Base-by-base conservation (phyloP, 2,113 vertebrate genomes). In the Tapirus terrestris region DNA sequence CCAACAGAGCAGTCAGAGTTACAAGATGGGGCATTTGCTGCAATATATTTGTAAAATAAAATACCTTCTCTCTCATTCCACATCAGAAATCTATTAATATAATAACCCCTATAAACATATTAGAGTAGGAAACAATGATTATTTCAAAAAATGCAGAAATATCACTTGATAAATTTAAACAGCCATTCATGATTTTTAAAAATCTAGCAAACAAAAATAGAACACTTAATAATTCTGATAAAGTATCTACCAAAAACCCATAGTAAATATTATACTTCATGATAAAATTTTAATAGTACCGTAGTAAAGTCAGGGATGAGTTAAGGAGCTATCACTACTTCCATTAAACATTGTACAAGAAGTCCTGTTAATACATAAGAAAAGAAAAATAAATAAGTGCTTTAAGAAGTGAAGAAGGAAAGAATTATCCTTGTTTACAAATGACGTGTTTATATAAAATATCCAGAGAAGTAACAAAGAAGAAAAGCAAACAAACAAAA, bases 11-110 rank as follows among this genome's bases (percentile, higher is more conserved):
- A 61, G 65, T 81, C 48, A 91, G 2, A 77, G 10, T 45, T 77
- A 36, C 8, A 72, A 14, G 21, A 43, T 17, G 23, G 3, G 4
- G 18, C 25, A 43, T 63, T 63, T n/a, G 18, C 7, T 56, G 2
- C 33, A 84, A 67, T 45, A 82, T 27, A 83, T 45, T 68, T 95
- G 72, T 85, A 85, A 73, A 94, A 53, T 76, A n/a, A 95, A 90
- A 81, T 43, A 10, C 6, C 23, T 36, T 81, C 23, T 12, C 8
- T 95, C n/a, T 73, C 10, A 87, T n/a, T 88, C 68, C 82, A 83
- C 31, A 88, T 81, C 21, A 87, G n/a, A 48, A 70, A 76, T 60
- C 27, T 86, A 61, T 63, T 68, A 68, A 45, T 29, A 43, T 58
- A 84, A 67, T 61, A 67, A 67, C 9, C 6, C 23, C 10, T 20